Evolutionary conservation across 1,140 invertebrate genomes (phyloP).

Genomic region (Cyclina sinensis): DNA sequence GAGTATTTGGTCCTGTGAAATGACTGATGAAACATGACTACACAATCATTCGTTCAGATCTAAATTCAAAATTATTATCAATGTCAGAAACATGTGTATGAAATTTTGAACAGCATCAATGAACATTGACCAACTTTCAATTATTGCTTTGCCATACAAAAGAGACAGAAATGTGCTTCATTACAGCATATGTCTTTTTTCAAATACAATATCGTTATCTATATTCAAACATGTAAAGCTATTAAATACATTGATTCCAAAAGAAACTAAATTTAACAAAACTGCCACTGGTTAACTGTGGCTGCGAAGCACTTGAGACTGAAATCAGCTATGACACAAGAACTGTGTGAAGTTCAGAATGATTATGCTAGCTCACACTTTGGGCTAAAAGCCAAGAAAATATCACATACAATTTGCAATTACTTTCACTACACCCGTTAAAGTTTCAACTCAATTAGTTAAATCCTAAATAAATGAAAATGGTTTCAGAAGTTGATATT

Average conservation of each 20-base stretch:
- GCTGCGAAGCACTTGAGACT: too few relatives aligned
- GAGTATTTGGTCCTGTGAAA: constrained; percentile 44
- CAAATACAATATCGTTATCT: neutral
- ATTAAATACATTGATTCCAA: neutral
- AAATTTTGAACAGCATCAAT: neutral
- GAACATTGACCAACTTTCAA: neutral
- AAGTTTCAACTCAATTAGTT: constrained; percentile 8
- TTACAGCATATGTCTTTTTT: neutral
- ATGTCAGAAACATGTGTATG: neutral
- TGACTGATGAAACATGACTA: constrained; percentile 36
- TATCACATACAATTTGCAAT: constrained; percentile 31
- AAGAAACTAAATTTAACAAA: too few relatives aligned
- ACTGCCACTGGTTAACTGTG: too few relatives aligned
- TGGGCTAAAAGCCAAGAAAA: neutral
- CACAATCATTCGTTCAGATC: constrained; percentile 34
- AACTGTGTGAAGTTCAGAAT: neutral
- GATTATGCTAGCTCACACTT: constrained; percentile 40
- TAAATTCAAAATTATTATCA: neutral
- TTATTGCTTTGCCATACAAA: neutral
- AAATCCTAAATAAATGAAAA: neutral
- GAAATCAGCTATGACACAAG: too few relatives aligned
- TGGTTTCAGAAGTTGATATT: constrained; percentile 68
- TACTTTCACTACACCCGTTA: constrained; percentile 36
- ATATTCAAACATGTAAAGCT: neutral
- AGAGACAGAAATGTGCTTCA: neutral